Percentiles rank a stretch among this genome's conserved stretches.
Conservation (phyloP, 1,140 invertebrate species). For the Glomeris maerens region DNA sequence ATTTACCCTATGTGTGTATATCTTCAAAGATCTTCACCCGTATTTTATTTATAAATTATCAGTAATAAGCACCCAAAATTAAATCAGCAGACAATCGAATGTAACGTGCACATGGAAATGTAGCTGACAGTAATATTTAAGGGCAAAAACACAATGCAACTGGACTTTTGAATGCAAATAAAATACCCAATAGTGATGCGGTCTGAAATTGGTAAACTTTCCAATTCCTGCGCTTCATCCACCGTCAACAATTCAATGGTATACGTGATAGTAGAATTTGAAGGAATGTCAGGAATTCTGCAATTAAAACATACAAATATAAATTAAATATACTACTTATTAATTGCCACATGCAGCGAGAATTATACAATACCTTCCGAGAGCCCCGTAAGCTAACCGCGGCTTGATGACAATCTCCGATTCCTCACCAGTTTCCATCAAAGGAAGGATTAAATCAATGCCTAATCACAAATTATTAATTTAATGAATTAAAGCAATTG, state of each 20-base stretch:
- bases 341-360: not conserved
- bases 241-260: constrained; percentile 51
- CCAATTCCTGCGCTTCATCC: constrained; percentile 46
- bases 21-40: no score
- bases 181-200: constrained; percentile 49
- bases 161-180: no score
- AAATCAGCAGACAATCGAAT: no score
- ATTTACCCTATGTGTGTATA: no score
- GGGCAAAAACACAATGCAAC: no score
- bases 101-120: no score
- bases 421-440: constrained; percentile 68
- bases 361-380: constrained; percentile 23
- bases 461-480: no score
- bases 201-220: constrained; percentile 39
- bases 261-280: constrained; percentile 43
- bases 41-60: no score
- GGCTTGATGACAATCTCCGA: constrained; percentile 51
- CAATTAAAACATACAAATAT: constrained; percentile 26
- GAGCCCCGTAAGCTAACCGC: constrained; percentile 29
- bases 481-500: no score
- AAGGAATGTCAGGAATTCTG: constrained; percentile 52
- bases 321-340: constrained; percentile 7
- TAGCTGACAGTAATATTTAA: no score
- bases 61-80: no score
- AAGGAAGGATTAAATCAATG: constrained; percentile 59